Conservation (phyloP, 2,113 vertebrate species). For the Psilopogon haemacephalus region DNA sequence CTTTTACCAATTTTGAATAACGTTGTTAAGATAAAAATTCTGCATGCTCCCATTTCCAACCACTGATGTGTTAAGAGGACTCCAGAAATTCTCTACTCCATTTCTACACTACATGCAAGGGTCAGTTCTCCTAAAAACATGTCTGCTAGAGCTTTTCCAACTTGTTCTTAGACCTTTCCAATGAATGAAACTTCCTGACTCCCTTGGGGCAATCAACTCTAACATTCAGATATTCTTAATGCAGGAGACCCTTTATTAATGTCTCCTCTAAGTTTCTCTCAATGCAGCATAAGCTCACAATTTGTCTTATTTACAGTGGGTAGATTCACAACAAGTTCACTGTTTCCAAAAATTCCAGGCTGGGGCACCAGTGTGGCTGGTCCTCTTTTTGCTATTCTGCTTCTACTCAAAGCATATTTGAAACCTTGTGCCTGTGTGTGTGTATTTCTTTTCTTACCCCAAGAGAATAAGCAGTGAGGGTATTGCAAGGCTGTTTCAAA, state of each 20-base stretch:
- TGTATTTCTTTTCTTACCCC: constrained; percentile 19
- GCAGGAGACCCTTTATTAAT: neutral
- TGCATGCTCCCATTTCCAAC: neutral
- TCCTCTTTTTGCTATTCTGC: neutral
- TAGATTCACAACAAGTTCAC: neutral
- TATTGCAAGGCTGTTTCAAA: constrained; percentile 3
- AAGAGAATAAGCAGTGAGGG: neutral
- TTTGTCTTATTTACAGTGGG: neutral
- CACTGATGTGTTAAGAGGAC: neutral
- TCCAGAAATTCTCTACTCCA: neutral
- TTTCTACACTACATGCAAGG: neutral
- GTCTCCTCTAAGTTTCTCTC: neutral
- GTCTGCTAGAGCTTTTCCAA: neutral
- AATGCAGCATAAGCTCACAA: neutral
- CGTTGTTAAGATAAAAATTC: neutral
- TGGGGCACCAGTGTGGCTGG: neutral
- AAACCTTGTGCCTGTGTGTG: neutral
- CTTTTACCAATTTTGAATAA: neutral
- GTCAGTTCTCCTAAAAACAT: neutral
- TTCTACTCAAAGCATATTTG: neutral
- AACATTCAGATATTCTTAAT: neutral
- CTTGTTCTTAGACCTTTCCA: neutral
- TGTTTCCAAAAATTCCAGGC: neutral
- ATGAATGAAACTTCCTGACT: neutral
- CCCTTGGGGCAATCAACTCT: neutral